These are phyloP conservation scores for Saccostrea cuccullata DNA, from an alignment of 1,140 invertebrate genomes.

Conservation along the genomic window DNA sequence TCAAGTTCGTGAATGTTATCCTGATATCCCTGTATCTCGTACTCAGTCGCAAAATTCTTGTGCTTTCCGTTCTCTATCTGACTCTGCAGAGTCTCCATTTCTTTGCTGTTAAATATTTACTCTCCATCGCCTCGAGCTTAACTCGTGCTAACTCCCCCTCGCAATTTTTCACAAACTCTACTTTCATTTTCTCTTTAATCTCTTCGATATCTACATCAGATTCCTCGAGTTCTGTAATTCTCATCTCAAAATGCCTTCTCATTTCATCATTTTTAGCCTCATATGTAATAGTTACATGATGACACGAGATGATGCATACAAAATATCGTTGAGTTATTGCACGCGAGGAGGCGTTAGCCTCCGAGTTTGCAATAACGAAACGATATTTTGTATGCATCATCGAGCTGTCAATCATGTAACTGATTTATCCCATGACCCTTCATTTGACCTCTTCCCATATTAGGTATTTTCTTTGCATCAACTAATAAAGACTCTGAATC, in stretches of 20 bases:
- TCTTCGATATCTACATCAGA: conserved; percentile 5
- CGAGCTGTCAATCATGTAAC: too few relatives aligned
- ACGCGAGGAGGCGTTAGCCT: too few relatives aligned
- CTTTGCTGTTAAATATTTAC: conserved; percentile 41
- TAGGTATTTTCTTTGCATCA: too few relatives aligned
- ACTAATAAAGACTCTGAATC: too few relatives aligned
- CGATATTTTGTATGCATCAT: too few relatives aligned
- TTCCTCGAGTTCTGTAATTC: conserved; percentile 49
- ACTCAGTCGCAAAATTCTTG: not conserved
- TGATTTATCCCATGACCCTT: too few relatives aligned
- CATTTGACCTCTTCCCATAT: too few relatives aligned
- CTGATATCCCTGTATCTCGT: not conserved
- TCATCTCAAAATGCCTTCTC: conserved; percentile 48
- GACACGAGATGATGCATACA: too few relatives aligned
- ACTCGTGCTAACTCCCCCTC: conserved; percentile 54
- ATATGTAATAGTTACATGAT: too few relatives aligned
- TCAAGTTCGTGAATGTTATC: not conserved
- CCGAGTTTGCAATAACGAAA: too few relatives aligned
- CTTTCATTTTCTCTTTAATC: conserved; percentile 54
- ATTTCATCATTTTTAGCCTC: conserved; percentile 51
- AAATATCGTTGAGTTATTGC: too few relatives aligned
- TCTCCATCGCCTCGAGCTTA: conserved; percentile 49
- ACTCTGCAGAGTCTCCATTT: conserved; percentile 24
- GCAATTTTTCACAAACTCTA: conserved; percentile 53
- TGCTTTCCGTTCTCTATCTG: not conserved